phyloP scores from a whole-genome alignment of 2,113 vertebrate genomes.

The Trogon melanurus region DNA sequence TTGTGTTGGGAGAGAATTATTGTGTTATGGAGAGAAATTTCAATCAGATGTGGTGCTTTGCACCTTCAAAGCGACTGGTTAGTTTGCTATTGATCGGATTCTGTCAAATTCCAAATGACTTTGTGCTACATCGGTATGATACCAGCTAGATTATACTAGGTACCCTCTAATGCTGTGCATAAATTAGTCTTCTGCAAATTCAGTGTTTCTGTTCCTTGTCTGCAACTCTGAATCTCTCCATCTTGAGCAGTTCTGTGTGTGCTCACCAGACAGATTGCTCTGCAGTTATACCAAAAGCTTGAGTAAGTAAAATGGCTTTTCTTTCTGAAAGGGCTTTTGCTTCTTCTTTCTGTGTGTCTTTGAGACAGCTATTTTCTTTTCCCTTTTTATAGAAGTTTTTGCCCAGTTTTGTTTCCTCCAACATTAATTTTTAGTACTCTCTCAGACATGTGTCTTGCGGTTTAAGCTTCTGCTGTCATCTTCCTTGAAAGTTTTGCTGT shows the following conservation, averaged over 20 bases:
- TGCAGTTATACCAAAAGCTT: neutral
- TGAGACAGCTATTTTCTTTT: neutral
- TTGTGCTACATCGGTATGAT: neutral
- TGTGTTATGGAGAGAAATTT: accelerated
- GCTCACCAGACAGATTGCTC: neutral
- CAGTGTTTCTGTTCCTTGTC: neutral
- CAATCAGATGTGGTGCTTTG: neutral
- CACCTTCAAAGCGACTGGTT: neutral
- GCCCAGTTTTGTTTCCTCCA: constrained; percentile 31
- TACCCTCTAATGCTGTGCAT: neutral
- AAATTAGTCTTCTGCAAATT: neutral
- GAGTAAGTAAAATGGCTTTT: neutral
- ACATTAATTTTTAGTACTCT: neutral
- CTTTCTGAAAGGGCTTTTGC: neutral
- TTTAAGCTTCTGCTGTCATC: neutral
- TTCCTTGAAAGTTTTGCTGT: neutral
- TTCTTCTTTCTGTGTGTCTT: neutral
- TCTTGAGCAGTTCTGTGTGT: neutral
- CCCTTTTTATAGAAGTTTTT: neutral
- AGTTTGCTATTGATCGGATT: neutral
- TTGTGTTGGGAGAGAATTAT: neutral
- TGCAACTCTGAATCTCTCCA: neutral
- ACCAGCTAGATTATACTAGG: neutral
- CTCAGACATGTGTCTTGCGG: neutral
- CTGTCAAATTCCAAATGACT: neutral